A percentile compares a stretch with the other conserved stretches of the same genome.
Conservation (phyloP, 2,113 vertebrate species). For the Indri indri region DNA sequence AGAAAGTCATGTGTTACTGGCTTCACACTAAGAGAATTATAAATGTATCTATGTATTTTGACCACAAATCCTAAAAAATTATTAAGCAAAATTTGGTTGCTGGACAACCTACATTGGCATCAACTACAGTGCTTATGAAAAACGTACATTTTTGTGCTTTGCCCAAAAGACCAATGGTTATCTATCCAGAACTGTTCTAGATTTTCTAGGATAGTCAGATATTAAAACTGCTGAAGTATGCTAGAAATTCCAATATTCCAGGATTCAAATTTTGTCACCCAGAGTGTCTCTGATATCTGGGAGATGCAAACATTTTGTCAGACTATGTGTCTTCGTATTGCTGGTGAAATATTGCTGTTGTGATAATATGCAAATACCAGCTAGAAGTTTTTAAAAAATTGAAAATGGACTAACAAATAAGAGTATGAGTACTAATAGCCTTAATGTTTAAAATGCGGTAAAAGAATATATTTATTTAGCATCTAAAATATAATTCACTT, state of each 20-base stretch:
- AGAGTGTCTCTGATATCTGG: neutral
- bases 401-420: neutral
- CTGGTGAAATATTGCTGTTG: neutral
- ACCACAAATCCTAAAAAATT: neutral
- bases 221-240: neutral
- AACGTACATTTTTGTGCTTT: neutral
- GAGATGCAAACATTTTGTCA: conserved; percentile 2
- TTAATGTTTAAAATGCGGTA: neutral
- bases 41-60: neutral
- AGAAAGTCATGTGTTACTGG: neutral
- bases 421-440: neutral
- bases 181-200: neutral
- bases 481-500: conserved; percentile 68
- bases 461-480: neutral
- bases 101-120: neutral
- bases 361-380: neutral
- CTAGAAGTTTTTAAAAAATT: conserved; percentile 21
- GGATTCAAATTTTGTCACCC: neutral
- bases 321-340: neutral
- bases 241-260: neutral
- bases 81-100: neutral
- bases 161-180: neutral
- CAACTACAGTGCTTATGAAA: neutral
- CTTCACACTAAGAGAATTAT: neutral
- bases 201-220: neutral